Evolutionary conservation across 2,888 invertebrate species (phyloP).

Genomic region (Orthosia gothica): DNA sequence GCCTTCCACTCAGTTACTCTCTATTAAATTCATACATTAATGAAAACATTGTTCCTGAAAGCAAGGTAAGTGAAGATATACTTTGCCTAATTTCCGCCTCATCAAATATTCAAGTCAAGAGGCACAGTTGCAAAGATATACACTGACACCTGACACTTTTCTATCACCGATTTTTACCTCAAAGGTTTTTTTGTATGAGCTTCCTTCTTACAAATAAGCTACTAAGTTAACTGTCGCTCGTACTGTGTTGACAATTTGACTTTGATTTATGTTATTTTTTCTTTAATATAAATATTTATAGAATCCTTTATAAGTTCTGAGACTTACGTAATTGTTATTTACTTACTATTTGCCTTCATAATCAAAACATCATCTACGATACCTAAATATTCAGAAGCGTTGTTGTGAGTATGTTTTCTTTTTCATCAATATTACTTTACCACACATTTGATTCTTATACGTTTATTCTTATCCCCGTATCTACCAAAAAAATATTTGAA

Average conservation of each 20-base stretch:
- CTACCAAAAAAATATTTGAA: not conserved
- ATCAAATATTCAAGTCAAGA: constrained; percentile 53
- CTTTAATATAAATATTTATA: not conserved
- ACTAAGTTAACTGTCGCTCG: not conserved
- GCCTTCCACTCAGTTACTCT: not conserved
- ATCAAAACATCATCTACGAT: not conserved
- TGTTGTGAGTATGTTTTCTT: too few species aligned
- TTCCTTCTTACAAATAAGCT: constrained; percentile 4
- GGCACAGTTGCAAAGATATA: constrained; percentile 15
- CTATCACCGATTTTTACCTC: constrained; percentile 31
- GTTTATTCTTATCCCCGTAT: too few species aligned
- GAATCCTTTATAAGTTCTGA: not conserved
- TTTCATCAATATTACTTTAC: too few species aligned
- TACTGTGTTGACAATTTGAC: not conserved
- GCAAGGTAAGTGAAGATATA: constrained; percentile 18
- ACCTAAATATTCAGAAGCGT: too few species aligned
- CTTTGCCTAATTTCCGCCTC: constrained; percentile 48
- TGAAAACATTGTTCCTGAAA: constrained; percentile 10
- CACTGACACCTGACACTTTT: constrained; percentile 40
- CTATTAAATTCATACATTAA: constrained; percentile 17
- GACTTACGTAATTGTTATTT: not conserved
- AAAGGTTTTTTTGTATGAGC: not conserved
- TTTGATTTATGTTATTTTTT: too few species aligned
- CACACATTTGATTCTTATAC: too few species aligned
- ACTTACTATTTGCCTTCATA: not conserved